Base-by-base conservation (phyloP, 2,797 vertebrate species). In the Thripadectes ignobilis region DNA sequence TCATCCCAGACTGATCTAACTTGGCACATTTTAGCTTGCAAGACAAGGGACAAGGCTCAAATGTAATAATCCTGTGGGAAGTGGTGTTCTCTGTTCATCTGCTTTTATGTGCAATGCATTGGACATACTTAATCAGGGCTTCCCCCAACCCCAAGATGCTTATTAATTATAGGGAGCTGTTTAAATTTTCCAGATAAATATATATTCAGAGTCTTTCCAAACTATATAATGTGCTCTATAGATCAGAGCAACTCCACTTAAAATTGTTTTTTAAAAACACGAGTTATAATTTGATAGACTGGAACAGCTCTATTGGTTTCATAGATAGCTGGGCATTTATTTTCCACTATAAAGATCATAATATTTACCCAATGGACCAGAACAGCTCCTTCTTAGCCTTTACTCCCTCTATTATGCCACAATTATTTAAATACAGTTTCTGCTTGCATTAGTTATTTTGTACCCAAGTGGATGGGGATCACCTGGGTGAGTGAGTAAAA, bases 351-450 rank as follows among this genome's bases (percentile, higher is more conserved):
- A 94, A 96, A 92, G 94, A 94, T 88, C 85, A 87, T 94, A 95
- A 95, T 96, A 95, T 95, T 95, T 95, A 94, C 74, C 74, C 94
- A 95, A 96, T 95, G 94, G 96, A 96, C 90, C 95, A 95, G 94
- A 97, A 97, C 94, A 92, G 43, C 45, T 97, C 84, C 92, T 95
- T 97, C 96, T 92, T 95, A 96, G 93, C 94, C 90, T 94, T 96
- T 95, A 95, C 92, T 95, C 94, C 73, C 61, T 67, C 84, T 92
- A 85, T 95, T 95, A 96, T 91, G 67, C 81, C 78, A 93, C 84
- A 85, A 84, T 95, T 95, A 96, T 96, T 97, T 96, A 95, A 97
- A 96, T 95, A 91, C 68, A 55, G 61, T 85, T 92, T 55, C 83
- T 75, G 46, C 77, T 73, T 77, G 66, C 69, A 54, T 91, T 95